Conservation (phyloP, 2,888 invertebrate species). For the Spicauda simplicius region DNA sequence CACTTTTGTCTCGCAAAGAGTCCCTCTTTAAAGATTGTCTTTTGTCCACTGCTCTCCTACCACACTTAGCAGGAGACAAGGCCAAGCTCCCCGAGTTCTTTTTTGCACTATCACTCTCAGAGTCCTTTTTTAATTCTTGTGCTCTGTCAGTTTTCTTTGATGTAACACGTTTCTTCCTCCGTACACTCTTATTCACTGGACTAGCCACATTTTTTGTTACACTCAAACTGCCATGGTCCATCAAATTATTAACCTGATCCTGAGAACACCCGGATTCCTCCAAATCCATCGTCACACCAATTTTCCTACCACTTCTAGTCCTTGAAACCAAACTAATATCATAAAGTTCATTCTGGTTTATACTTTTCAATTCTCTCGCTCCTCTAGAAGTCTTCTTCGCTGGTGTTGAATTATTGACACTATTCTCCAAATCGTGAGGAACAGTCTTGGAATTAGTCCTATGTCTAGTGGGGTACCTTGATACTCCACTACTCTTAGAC, state of each 20-base stretch:
- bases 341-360: constrained; percentile 65
- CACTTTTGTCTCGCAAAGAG: constrained; percentile 69
- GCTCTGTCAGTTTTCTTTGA: constrained; percentile 28
- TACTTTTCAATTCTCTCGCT: constrained; percentile 55
- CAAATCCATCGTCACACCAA: constrained; percentile 55
- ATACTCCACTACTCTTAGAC: constrained; percentile 58
- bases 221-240: constrained; percentile 64
- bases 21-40: constrained; percentile 53
- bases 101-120: constrained; percentile 37
- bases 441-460: constrained; percentile 50
- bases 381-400: constrained; percentile 48
- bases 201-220: constrained; percentile 66
- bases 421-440: constrained; percentile 39
- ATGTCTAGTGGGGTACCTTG: constrained; percentile 69
- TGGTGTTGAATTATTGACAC: constrained; percentile 39
- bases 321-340: constrained; percentile 56
- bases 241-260: constrained; percentile 57
- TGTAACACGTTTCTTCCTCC: constrained; percentile 49
- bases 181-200: constrained; percentile 33
- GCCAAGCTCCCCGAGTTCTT: constrained; percentile 14
- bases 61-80: constrained; percentile 39
- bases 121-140: constrained; percentile 39
- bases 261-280: constrained; percentile 55
- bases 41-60: constrained; percentile 48
- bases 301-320: constrained; percentile 67